Evolutionary conservation across 1,140 invertebrate species (phyloP), one percentile per base, ranked within the genome.

Genomic region (Akabosia matsudoensis): DNA sequence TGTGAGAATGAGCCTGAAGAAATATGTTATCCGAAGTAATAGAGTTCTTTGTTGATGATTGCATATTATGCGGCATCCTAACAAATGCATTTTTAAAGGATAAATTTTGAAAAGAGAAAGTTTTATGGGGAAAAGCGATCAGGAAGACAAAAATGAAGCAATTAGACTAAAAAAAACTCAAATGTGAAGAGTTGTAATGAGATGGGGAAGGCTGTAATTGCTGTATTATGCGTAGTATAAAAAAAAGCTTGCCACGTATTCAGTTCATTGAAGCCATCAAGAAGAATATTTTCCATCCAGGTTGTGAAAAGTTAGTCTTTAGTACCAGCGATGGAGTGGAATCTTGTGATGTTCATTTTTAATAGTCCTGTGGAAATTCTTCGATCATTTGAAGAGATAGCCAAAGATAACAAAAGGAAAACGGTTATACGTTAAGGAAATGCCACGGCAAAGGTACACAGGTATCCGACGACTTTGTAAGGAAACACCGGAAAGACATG

Each of bases 121-220:
- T 67, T 67, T 67, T 67, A 67, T 67, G 61, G 28, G 30, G 31
- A 67, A 7, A 28, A 67, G n/a, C 61, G 30, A 31, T 67, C 30
- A 31, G 1, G 30, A 30, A 13, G 24, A 67, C 26, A 67, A 30
- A 67, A 31, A 31, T 67, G 61, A 28, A 67, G 61, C 61, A 67
- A 67, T 67, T 67, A 30, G 26, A 24, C 61, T 30, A 67, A 28
- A 16, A 28, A 28, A 16, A 7, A 16, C 30, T 13, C 30, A 30
- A 67, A 67, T 67, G 61, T 24, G 61, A 30, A 30, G 31, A 67
- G 31, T 7, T 24, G 61, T 67, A 67, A 67, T 67, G 61, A 67
- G 61, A 24, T 22, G 28, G 61, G 26, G 30, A 67, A 67, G n/a
- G 14, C 26, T 30, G 3, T 31, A 67, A 31, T 67, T 30, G 31